Conservation (phyloP, 2,888 invertebrate genomes). For the Atrina japonica region DNA sequence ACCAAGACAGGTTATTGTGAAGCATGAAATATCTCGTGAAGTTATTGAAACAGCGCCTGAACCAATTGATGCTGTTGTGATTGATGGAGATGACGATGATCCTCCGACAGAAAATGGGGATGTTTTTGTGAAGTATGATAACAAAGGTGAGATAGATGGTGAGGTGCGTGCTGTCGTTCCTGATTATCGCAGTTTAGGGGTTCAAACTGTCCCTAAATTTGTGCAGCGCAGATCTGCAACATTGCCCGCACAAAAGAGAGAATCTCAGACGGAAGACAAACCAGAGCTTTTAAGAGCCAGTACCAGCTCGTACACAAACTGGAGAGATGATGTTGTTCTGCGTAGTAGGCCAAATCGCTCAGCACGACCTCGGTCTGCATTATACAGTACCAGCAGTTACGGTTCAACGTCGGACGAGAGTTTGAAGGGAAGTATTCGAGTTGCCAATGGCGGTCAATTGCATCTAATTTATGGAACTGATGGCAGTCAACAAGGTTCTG, state of each 20-base stretch:
- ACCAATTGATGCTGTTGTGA: slow-evolving; percentile 29
- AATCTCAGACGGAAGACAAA: not conserved
- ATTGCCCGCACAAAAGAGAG: not conserved
- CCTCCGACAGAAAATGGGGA: no score
- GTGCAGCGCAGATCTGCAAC: slow-evolving; percentile 5
- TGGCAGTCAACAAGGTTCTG: not conserved
- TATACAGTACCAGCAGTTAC: slow-evolving; percentile 22
- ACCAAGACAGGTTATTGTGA: no score
- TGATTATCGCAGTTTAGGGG: slow-evolving; percentile 34
- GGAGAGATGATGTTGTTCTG: slow-evolving; percentile 41
- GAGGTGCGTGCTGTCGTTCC: slow-evolving; percentile 38
- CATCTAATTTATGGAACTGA: slow-evolving; percentile 8
- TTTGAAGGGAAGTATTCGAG: slow-evolving; percentile 28
- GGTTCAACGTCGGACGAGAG: slow-evolving; percentile 30
- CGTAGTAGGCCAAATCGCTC: slow-evolving; percentile 17
- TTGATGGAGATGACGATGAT: slow-evolving; percentile 25
- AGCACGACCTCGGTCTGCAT: slow-evolving; percentile 30
- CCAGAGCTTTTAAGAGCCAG: slow-evolving; percentile 24
- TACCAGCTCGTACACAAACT: slow-evolving; percentile 26
- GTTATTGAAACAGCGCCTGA: not conserved
- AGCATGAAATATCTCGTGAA: not conserved
- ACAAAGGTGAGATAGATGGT: slow-evolving; percentile 2
- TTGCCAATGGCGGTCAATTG: slow-evolving; percentile 12
- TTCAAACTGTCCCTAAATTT: slow-evolving; percentile 4
- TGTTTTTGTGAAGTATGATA: slow-evolving; percentile 5